phyloP scores from a whole-genome alignment of 2,797 vertebrate species.

The Cuniculus paca region DNA sequence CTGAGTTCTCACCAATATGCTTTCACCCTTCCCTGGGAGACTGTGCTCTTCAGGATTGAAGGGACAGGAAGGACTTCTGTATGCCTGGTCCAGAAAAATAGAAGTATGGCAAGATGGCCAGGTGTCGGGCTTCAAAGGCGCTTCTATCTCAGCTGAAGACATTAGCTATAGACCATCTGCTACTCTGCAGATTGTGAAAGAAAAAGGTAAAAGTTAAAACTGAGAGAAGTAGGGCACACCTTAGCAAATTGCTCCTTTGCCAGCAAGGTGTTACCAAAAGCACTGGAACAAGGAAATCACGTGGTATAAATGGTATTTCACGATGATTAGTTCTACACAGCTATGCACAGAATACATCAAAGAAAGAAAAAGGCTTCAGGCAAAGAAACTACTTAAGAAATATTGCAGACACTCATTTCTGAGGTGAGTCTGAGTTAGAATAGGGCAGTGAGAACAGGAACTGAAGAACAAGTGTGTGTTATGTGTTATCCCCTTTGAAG shows the following conservation, averaged over 20 bases:
- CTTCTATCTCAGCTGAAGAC: not conserved
- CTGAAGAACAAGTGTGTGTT: not conserved
- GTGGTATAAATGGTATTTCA: conserved; percentile 4
- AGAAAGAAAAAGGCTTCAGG: conserved; percentile 27
- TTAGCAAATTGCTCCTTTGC: not conserved
- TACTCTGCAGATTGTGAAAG: not conserved
- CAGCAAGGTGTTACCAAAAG: not conserved
- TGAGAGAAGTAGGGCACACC: not conserved
- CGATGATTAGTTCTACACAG: not conserved
- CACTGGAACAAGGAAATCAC: not conserved
- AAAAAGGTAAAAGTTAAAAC: not conserved
- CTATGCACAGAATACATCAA: not conserved
- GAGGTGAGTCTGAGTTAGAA: conserved; percentile 56
- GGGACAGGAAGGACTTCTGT: not conserved
- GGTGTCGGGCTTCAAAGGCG: not conserved
- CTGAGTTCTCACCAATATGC: not conserved
- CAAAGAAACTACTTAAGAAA: conserved; percentile 51
- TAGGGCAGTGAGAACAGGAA: not conserved
- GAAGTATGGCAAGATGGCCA: not conserved
- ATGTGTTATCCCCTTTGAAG: not conserved
- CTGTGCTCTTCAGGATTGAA: not conserved
- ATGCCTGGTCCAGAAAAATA: not conserved
- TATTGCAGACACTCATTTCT: not conserved
- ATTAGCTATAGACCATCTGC: not conserved
- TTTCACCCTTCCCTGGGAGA: not conserved